These are phyloP conservation scores for Haliclona indistincta DNA, from an alignment of 37 sponge, comb jelly and placozoan species.

Conservation along the genomic window DNA sequence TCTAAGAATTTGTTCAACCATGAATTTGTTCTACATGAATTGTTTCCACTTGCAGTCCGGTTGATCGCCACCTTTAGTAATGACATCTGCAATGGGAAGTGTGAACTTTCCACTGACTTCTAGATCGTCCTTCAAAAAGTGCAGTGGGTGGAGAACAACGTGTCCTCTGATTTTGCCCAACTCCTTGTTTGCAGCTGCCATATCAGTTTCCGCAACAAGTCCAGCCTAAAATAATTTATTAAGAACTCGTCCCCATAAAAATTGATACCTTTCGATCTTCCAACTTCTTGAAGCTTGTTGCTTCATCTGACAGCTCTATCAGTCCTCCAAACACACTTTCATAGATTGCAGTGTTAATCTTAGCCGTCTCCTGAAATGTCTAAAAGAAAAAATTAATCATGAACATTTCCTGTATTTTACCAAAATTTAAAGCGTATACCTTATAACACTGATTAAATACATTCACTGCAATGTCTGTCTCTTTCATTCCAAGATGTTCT, in stretches of 20 bases:
- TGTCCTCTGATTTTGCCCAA: slow-evolving; percentile 2
- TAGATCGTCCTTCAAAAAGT: slow-evolving; percentile 13
- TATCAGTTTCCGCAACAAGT: slow-evolving; percentile 15
- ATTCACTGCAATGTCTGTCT: too few relatives aligned
- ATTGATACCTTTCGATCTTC: too few relatives aligned
- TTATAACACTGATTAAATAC: too few relatives aligned
- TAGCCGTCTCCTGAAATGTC: neutral
- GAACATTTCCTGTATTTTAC: slow-evolving; percentile 1
- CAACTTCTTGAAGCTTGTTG: neutral
- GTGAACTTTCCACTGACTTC: too few relatives aligned
- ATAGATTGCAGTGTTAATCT: slow-evolving; percentile 4
- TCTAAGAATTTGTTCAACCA: too few relatives aligned
- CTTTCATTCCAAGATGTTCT: too few relatives aligned
- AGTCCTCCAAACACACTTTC: slow-evolving; percentile 18
- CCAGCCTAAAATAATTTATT: neutral
- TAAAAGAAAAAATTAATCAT: neutral
- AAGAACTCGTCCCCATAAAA: neutral
- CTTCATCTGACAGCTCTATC: slow-evolving; percentile 9
- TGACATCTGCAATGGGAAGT: too few relatives aligned
- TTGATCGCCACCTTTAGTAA: too few relatives aligned
- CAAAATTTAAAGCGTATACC: neutral
- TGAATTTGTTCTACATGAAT: too few relatives aligned
- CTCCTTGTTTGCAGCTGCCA: slow-evolving; percentile 10
- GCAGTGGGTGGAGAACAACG: slow-evolving; percentile 13
- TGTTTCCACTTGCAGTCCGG: too few relatives aligned